These are phyloP conservation scores for Acromyrmex heyeri DNA, from an alignment of 1,140 invertebrate genomes.

Conservation along the genomic window DNA sequence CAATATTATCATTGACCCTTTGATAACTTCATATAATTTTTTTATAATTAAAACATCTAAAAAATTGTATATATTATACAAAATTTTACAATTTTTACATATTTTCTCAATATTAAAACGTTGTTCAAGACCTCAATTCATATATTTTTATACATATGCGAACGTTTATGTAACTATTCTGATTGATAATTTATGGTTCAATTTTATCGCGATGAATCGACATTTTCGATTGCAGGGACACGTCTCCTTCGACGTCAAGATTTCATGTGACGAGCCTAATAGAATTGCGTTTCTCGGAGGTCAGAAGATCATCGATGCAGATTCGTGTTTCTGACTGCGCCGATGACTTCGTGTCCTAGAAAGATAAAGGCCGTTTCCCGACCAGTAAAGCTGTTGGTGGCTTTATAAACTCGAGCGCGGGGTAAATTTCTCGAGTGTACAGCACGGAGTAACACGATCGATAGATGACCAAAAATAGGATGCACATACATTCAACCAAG, in stretches of 20 bases:
- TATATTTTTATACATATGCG: background rate
- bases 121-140: background rate
- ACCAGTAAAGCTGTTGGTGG: slow-evolving; percentile 58
- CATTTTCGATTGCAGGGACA: slow-evolving; percentile 12
- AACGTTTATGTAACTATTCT: background rate
- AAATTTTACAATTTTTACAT: background rate
- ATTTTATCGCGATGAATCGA: background rate
- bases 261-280: slow-evolving; percentile 42
- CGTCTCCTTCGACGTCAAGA: slow-evolving; percentile 51
- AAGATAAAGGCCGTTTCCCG: slow-evolving; percentile 76
- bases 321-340: slow-evolving; percentile 68
- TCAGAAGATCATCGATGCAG: slow-evolving; percentile 76
- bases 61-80: background rate
- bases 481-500: slow-evolving; percentile 54
- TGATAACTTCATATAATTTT: background rate
- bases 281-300: slow-evolving; percentile 48
- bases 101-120: background rate
- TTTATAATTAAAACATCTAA: background rate
- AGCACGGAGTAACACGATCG: slow-evolving; percentile 69
- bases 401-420: slow-evolving; percentile 53
- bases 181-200: background rate
- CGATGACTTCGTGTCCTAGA: slow-evolving; percentile 77
- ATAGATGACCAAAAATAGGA: slow-evolving; percentile 75
- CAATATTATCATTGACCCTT: background rate
- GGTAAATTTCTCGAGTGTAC: slow-evolving; percentile 72